These are phyloP conservation scores for Neuroscelio doddi DNA, from an alignment of 2,888 invertebrate genomes.

Conservation along the genomic window DNA sequence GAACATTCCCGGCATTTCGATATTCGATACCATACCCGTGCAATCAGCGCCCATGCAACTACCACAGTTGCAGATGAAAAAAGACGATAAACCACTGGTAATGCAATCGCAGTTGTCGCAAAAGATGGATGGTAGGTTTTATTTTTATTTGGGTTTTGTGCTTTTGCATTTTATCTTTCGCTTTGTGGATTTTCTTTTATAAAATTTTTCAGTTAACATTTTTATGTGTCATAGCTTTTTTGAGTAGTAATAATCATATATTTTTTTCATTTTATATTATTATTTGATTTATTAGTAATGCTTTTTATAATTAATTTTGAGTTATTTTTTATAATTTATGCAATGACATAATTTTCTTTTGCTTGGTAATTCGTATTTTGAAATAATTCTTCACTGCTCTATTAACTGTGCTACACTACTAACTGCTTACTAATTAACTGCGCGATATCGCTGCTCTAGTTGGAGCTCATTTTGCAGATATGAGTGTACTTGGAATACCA, in stretches of 20 bases:
- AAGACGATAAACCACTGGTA: slow-evolving; percentile 75
- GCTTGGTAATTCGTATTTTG: too few relatives aligned
- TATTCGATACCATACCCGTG: slow-evolving; percentile 78
- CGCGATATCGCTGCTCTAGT: slow-evolving; percentile 63
- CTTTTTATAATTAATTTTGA: too few relatives aligned
- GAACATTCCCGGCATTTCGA: slow-evolving; percentile 76
- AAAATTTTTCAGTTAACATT: too few relatives aligned
- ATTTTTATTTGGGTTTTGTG: slow-evolving; percentile 5
- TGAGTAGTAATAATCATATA: too few relatives aligned
- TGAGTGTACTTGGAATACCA: slow-evolving; percentile 64
- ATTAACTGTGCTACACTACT: slow-evolving; percentile 5
- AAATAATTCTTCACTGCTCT: too few relatives aligned
- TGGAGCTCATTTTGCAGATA: slow-evolving; percentile 70
- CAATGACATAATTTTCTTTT: too few relatives aligned
- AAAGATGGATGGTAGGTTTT: slow-evolving; percentile 68
- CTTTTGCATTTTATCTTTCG: slow-evolving; percentile 11
- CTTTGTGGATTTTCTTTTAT: slow-evolving; percentile 21
- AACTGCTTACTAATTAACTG: slow-evolving; percentile 59
- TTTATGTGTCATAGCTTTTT: too few relatives aligned
- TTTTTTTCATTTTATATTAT: too few relatives aligned
- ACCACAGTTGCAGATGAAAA: slow-evolving; percentile 75
- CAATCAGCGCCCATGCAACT: slow-evolving; percentile 68
- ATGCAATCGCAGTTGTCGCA: slow-evolving; percentile 75
- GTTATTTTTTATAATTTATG: too few relatives aligned
- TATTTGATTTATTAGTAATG: too few relatives aligned